A percentile compares a stretch with the other conserved stretches of the same genome.
Evolutionary conservation across 2,797 vertebrate species (phyloP).

Genomic region (Cossypha niveicapilla): DNA sequence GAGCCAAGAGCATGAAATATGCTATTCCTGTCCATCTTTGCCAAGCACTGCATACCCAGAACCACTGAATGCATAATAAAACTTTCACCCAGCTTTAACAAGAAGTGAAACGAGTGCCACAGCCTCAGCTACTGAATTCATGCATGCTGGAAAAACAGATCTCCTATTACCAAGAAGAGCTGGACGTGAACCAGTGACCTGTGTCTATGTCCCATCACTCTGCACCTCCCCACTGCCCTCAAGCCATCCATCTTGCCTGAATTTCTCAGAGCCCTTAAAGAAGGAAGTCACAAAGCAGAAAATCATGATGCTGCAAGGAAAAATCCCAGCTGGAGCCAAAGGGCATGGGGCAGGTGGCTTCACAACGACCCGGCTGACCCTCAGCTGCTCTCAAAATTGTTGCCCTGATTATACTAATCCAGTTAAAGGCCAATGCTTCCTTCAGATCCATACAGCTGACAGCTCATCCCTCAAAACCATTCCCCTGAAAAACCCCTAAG

Average conservation of each 20-base stretch:
- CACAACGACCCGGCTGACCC: not conserved
- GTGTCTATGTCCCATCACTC: not conserved
- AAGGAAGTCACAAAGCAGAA: constrained; percentile 12
- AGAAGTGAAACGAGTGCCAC: not conserved
- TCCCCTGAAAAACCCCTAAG: not conserved
- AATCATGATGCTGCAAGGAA: not conserved
- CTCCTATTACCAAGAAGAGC: not conserved
- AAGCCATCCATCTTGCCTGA: not conserved
- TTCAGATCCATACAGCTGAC: not conserved
- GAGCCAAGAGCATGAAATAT: not conserved
- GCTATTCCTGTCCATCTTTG: constrained; percentile 23
- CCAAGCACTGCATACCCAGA: not conserved
- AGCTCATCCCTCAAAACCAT: not conserved
- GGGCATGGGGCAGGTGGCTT: constrained; percentile 10
- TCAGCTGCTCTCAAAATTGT: constrained; percentile 11
- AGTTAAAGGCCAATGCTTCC: constrained; percentile 16
- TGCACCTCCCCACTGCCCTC: not conserved
- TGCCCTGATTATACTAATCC: constrained; percentile 23
- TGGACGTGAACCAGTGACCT: constrained; percentile 19
- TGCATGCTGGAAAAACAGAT: not conserved
- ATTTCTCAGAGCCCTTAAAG: not conserved
- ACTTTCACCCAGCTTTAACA: not conserved
- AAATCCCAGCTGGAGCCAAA: not conserved
- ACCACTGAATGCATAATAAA: constrained; percentile 26
- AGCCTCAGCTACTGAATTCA: constrained; percentile 16